Conservation (phyloP, 2,113 vertebrate species). For the Australoheros scitulus region DNA sequence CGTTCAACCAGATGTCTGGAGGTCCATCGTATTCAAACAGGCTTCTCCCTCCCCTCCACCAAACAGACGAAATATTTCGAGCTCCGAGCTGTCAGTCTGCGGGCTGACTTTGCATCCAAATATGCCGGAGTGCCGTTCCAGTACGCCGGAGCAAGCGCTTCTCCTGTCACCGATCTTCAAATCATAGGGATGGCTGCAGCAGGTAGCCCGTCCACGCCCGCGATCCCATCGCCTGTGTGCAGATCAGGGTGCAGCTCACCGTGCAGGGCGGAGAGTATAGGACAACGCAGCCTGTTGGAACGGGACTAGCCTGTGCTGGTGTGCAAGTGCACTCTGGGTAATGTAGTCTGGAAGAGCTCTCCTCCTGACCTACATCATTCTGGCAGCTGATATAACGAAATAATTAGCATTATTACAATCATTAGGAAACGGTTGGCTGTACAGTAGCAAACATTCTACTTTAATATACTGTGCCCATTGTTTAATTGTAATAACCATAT, state of each 20-base stretch:
- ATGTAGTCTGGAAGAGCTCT: slow-evolving; percentile 54
- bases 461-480: neutral
- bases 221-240: neutral
- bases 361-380: slow-evolving; percentile 66
- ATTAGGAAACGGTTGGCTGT: neutral
- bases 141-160: slow-evolving; percentile 10
- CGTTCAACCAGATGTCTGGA: slow-evolving; percentile 37
- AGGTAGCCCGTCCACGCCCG: neutral
- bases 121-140: slow-evolving; percentile 70
- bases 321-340: slow-evolving; percentile 73
- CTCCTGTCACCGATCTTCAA: slow-evolving; percentile 30
- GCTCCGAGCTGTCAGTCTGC: slow-evolving; percentile 79
- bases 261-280: slow-evolving; percentile 21
- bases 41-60: slow-evolving; percentile 26
- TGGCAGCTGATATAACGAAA: slow-evolving; percentile 28
- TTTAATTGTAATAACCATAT: neutral
- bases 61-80: slow-evolving; percentile 62
- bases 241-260: slow-evolving; percentile 26
- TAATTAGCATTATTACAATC: slow-evolving; percentile 13
- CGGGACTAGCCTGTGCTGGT: slow-evolving; percentile 34
- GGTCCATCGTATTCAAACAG: slow-evolving; percentile 33
- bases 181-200: slow-evolving; percentile 19
- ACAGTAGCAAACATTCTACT: neutral
- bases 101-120: slow-evolving; percentile 79
- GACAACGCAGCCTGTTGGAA: slow-evolving; percentile 2